Percentiles rank a stretch among this genome's conserved stretches.
Evolutionary conservation across 2,113 vertebrate species (phyloP).

Genomic region (Nibea coibor): DNA sequence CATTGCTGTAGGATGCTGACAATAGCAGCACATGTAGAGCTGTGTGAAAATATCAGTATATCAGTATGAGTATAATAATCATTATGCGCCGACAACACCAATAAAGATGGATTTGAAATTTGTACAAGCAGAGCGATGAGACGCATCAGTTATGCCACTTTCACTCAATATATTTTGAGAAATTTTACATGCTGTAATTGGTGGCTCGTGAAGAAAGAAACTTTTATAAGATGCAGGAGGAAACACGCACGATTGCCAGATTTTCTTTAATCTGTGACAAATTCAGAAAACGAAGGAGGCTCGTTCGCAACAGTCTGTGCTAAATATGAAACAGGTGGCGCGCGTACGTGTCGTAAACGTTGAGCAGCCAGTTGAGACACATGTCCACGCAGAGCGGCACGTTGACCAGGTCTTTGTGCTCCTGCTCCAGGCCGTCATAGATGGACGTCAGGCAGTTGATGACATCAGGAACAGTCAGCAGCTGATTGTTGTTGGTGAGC

Average conservation of each 20-base stretch:
- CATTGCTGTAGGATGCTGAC: not conserved
- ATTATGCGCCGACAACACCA: not conserved
- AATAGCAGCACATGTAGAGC: not conserved
- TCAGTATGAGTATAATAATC: too few relatives aligned
- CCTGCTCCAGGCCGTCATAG: constrained; percentile 94
- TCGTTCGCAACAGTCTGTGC: not conserved
- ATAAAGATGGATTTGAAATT: constrained; percentile 5
- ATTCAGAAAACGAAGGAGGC: not conserved
- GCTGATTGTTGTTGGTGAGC: constrained; percentile 90
- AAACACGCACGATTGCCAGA: not conserved
- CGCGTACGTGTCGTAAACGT: constrained; percentile 97
- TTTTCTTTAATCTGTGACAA: constrained; percentile 8
- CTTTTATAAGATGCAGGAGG: not conserved
- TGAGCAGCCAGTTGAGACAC: constrained; percentile 99
- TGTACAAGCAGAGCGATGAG: not conserved
- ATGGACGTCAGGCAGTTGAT: constrained; percentile 94
- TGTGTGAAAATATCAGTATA: not conserved
- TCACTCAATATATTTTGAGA: constrained; percentile 4
- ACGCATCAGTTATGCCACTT: constrained; percentile 1
- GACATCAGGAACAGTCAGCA: constrained; percentile 92
- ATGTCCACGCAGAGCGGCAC: constrained; percentile 97
- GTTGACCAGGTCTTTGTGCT: constrained; percentile 95
- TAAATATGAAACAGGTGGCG: not conserved
- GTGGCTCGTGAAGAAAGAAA: not conserved
- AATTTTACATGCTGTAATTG: not conserved